Percentiles rank a stretch among this genome's conserved stretches.
Conservation (phyloP, 2,113 vertebrate species). For the Tupaia tana region DNA sequence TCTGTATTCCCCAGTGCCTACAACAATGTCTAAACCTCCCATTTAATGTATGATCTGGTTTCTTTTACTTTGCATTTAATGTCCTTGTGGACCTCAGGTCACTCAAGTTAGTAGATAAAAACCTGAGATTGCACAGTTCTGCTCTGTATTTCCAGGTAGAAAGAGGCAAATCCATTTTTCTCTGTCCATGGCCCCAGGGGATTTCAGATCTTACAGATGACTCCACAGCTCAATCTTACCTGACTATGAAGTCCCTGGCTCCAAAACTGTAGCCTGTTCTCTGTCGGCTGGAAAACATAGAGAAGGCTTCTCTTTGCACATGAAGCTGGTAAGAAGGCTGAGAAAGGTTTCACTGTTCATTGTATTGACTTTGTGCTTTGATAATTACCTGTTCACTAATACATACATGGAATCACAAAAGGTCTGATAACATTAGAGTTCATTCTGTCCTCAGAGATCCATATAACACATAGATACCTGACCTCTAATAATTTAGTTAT, state of each 20-base stretch:
- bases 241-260: background rate
- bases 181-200: background rate
- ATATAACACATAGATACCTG: background rate
- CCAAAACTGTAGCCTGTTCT: background rate
- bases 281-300: background rate
- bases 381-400: background rate
- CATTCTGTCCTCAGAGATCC: background rate
- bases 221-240: background rate
- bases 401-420: background rate
- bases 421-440: background rate
- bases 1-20: background rate
- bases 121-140: background rate
- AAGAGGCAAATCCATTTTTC: background rate
- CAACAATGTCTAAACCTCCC: background rate
- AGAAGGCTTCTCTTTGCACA: background rate
- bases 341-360: background rate
- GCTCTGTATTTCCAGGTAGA: background rate
- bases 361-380: background rate
- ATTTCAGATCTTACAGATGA: background rate
- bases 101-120: background rate
- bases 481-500: background rate
- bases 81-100: background rate
- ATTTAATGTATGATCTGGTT: background rate
- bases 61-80: constrained; percentile 10
- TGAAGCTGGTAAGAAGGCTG: constrained; percentile 19